phyloP scores from a whole-genome alignment of 1,140 invertebrate genomes.

The Anastrepha ludens region DNA sequence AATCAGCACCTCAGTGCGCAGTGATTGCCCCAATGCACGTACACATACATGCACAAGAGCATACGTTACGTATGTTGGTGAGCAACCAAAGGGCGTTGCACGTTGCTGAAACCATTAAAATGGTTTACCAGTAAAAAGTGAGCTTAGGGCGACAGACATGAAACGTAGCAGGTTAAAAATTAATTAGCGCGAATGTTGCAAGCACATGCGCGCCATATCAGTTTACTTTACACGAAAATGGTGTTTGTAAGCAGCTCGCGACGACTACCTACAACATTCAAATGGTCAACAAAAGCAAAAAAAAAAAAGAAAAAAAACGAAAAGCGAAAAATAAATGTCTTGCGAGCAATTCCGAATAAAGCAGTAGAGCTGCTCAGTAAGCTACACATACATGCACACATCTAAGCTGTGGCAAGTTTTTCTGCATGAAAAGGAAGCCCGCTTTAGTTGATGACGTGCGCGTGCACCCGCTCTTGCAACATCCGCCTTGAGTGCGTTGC shows the following conservation, averaged over 20 bases:
- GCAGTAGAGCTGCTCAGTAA: neutral
- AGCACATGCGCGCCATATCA: constrained; percentile 29
- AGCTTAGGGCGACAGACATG: neutral
- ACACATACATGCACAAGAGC: no score
- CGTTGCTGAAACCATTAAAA: constrained; percentile 21
- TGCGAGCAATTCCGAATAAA: no score
- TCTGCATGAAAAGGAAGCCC: constrained; percentile 43
- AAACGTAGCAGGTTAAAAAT: constrained; percentile 38
- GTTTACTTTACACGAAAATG: neutral
- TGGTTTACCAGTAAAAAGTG: neutral
- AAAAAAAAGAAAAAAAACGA: neutral
- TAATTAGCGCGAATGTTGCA: constrained; percentile 40
- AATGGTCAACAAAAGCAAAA: neutral
- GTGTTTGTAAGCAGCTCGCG: neutral
- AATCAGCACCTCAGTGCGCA: neutral
- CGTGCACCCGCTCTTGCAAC: constrained; percentile 33
- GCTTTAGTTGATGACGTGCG: constrained; percentile 17
- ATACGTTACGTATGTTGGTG: neutral
- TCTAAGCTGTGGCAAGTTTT: neutral
- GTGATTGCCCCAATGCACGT: neutral
- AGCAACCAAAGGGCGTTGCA: constrained; percentile 20
- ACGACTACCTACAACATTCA: constrained; percentile 19
- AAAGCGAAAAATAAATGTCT: neutral
- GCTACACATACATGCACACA: neutral
- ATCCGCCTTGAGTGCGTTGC: neutral